Percentiles rank a stretch among this genome's conserved stretches.
Conservation (phyloP, 2,113 vertebrate species). For the Antechinus stuartii region DNA sequence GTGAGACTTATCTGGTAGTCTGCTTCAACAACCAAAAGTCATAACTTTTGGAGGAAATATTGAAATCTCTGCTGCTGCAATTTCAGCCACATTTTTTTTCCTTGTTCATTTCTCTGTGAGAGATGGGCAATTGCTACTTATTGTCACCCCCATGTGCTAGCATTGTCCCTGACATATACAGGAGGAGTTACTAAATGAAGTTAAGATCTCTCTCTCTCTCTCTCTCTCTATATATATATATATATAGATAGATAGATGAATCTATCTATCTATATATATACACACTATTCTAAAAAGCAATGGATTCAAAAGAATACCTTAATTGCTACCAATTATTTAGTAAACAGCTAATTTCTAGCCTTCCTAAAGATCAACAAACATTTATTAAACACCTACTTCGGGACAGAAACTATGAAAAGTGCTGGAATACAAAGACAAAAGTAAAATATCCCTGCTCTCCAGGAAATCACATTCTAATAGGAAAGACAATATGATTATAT, state of each 20-base stretch:
- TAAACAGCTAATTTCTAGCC: not conserved
- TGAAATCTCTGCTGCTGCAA: slow-evolving; percentile 23
- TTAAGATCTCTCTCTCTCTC: not conserved
- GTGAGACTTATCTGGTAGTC: not conserved
- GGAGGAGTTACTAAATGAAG: not conserved
- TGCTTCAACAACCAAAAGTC: slow-evolving; percentile 19
- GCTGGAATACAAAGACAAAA: not conserved
- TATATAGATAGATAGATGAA: no score
- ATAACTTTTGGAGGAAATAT: slow-evolving; percentile 31
- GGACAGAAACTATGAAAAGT: not conserved
- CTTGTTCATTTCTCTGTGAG: slow-evolving; percentile 41
- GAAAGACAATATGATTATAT: not conserved
- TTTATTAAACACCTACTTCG: not conserved
- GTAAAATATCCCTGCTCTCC: not conserved
- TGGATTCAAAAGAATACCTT: not conserved
- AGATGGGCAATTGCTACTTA: slow-evolving; percentile 1
- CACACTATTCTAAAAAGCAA: not conserved
- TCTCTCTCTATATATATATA: no score
- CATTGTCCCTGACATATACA: not conserved
- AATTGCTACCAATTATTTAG: not conserved
- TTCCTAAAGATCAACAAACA: slow-evolving; percentile 17
- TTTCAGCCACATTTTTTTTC: not conserved
- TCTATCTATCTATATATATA: no score
- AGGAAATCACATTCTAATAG: not conserved
- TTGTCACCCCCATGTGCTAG: not conserved